Base-by-base conservation (phyloP, 1,140 invertebrate genomes). In the Euglossa dilemma region DNA sequence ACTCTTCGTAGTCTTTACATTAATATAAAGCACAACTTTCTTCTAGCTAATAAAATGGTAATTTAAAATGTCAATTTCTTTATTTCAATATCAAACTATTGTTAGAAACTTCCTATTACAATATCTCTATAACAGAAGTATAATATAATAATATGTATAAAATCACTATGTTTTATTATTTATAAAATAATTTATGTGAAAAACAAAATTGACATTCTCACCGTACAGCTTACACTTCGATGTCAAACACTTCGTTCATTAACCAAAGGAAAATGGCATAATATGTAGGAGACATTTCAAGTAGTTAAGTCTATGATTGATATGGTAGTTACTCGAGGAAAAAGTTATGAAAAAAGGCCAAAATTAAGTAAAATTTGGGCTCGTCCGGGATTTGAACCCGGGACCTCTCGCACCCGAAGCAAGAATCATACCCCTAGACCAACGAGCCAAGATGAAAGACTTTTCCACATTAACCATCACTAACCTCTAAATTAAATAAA, bases 361-460 rank as follows among this genome's bases (percentile, higher is more conserved):
- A 23, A 56, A 54, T 20, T 18, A 18, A 45, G 36, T 7, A 16
- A 0, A 3, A 25, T 36, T 2, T 25, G 96, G 96, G 96, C 96
- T 96, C 96, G 96, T 96, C 96, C 96, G 96, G 96, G 96, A 96
- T 96, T 97, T 96, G 96, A 97, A 97, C 96, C 96, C 96, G 96
- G 96, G 96, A 96, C 96, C 96, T 96, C 96, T 96, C 96, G 96
- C 96, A 97, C 96, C 96, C 96, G 95, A 97, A 96, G 96, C 96
- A 96, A 96, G 96, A 96, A 97, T 97, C 96, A 96, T 96, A 96
- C 96, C 96, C 95, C 96, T 97, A 96, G 96, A 97, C 96, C 96
- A 97, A 96, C 96, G 96, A 96, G 96, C 96, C 96, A 5, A 28
- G 5, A 74, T 85, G 83, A 16, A 70, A 83, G 83, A n/a, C 74